These are phyloP conservation scores for Alethe castanea DNA, from an alignment of 2,113 vertebrate species.

Conservation along the genomic window DNA sequence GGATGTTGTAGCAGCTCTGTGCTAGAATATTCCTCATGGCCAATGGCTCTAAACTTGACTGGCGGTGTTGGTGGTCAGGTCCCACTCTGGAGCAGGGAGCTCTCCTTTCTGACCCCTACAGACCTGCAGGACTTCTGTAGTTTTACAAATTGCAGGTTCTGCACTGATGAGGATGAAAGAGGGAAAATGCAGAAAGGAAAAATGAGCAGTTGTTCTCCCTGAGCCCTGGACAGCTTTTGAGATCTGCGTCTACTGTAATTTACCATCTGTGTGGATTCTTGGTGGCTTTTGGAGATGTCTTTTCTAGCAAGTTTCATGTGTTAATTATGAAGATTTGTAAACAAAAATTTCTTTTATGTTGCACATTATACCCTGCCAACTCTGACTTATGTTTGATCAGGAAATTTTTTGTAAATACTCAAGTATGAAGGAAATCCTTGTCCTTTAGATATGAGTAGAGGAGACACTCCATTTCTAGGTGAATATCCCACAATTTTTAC, in stretches of 20 bases:
- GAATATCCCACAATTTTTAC: background rate
- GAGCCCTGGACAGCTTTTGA: background rate
- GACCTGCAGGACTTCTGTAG: background rate
- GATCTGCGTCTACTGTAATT: background rate
- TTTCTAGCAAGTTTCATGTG: background rate
- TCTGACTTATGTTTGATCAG: background rate
- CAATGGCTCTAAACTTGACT: background rate
- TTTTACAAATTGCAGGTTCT: background rate
- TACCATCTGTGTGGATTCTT: background rate
- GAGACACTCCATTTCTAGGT: background rate
- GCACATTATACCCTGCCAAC: rapidly evolving
- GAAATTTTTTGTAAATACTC: background rate
- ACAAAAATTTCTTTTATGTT: background rate
- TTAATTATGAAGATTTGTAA: background rate
- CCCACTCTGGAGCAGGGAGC: background rate
- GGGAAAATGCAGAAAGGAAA: background rate
- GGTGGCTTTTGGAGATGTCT: background rate
- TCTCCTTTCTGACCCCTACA: background rate
- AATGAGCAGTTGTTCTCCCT: background rate
- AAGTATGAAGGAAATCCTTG: background rate
- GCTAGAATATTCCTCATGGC: background rate
- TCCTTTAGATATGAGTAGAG: background rate
- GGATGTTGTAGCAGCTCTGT: background rate
- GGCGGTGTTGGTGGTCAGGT: background rate
- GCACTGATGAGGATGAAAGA: background rate